phyloP scores from a whole-genome alignment of 2,888 invertebrate species.

The Tortricodes alternella region DNA sequence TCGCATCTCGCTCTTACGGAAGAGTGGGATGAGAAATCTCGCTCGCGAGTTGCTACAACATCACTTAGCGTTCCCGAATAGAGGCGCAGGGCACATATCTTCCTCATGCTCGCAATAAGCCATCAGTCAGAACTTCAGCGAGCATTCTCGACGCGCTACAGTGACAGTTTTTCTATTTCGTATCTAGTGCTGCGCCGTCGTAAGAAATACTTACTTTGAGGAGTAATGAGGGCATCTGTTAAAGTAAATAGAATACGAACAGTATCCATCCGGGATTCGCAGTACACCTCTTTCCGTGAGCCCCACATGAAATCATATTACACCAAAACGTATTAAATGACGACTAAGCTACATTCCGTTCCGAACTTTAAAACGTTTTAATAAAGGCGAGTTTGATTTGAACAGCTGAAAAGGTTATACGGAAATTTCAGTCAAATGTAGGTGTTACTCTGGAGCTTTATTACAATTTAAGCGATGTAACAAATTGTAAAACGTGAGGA shows the following conservation, averaged over 20 bases:
- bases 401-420: slow-evolving; percentile 37
- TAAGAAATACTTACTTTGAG: slow-evolving; percentile 62
- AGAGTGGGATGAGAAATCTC: no score
- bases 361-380: background rate
- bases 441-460: slow-evolving; percentile 74
- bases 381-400: slow-evolving; percentile 38
- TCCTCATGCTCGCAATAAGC: no score
- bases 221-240: slow-evolving; percentile 72
- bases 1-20: no score
- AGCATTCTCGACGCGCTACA: no score
- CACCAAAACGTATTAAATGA: slow-evolving; percentile 41
- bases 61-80: no score
- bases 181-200: slow-evolving; percentile 39
- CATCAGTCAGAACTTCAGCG: no score
- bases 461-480: slow-evolving; percentile 79
- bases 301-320: slow-evolving; percentile 48
- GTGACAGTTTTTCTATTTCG: slow-evolving; percentile 19
- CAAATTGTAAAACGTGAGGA: slow-evolving; percentile 77
- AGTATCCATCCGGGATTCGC: slow-evolving; percentile 72
- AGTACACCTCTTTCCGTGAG: slow-evolving; percentile 74
- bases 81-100: no score
- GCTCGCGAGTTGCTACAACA: no score
- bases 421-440: slow-evolving; percentile 46
- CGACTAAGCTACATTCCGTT: background rate
- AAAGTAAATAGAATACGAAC: slow-evolving; percentile 77